Percentiles rank a stretch among this genome's conserved stretches.
Conservation (phyloP, 2,888 invertebrate species). For the Chalcis sispes region DNA sequence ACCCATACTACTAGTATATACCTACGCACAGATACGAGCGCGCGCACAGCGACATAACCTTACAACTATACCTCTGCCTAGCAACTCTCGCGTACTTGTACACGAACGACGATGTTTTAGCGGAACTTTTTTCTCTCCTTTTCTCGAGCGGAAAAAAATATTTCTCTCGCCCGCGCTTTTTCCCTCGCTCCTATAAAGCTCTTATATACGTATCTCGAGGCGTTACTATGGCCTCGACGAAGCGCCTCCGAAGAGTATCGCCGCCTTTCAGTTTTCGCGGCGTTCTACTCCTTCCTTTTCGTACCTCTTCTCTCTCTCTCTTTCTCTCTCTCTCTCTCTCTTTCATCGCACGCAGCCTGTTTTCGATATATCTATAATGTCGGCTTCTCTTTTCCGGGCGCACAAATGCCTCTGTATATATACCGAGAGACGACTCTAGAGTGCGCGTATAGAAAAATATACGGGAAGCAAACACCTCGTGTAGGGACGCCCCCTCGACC, state of each 20-base stretch:
- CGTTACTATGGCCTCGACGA: not conserved
- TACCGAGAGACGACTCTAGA: too few relatives aligned
- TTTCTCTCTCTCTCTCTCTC: not conserved
- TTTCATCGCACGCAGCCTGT: too few relatives aligned
- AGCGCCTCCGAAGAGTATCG: not conserved
- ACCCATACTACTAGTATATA: too few relatives aligned
- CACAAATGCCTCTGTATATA: too few relatives aligned
- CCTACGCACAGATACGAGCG: too few relatives aligned
- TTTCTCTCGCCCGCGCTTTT: not conserved
- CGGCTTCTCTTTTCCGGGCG: too few relatives aligned
- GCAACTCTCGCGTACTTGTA: not conserved
- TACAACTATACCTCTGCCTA: too few relatives aligned
- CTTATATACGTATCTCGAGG: not conserved
- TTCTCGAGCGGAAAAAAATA: not conserved
- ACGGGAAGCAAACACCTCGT: not conserved
- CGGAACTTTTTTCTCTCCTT: not conserved
- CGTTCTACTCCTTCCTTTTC: not conserved
- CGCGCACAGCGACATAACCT: too few relatives aligned
- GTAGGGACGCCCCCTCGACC: too few relatives aligned
- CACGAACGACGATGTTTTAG: too few relatives aligned
- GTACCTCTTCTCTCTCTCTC: not conserved
- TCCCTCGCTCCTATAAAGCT: too few relatives aligned
- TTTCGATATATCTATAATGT: not conserved
- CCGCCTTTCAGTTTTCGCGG: not conserved
- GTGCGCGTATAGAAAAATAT: too few relatives aligned